Conservation (phyloP, 2,113 vertebrate species). For the Tetraodon nigroviridis region DNA sequence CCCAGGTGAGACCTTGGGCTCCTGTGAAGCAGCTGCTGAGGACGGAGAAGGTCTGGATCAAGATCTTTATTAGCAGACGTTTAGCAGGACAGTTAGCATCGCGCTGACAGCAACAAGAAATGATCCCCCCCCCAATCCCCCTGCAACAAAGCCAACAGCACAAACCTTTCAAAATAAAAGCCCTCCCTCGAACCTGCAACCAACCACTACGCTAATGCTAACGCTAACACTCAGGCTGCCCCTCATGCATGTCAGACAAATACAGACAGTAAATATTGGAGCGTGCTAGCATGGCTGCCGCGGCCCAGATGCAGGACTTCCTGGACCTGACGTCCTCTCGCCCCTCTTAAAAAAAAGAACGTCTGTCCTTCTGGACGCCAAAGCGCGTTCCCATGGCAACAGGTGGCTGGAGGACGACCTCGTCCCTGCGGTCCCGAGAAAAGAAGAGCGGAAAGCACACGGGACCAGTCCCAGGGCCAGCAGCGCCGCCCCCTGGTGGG, state of each 20-base stretch:
- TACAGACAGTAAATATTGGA: conserved; percentile 50
- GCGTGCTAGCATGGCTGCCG: conserved; percentile 40
- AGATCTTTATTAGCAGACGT: conserved; percentile 70
- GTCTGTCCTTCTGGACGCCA: conserved; percentile 21
- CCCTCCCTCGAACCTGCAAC: conserved; percentile 33
- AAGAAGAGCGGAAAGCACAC: no score
- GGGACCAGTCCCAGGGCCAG: no score
- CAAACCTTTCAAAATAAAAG: conserved; percentile 37
- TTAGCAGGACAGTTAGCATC: conserved; percentile 64
- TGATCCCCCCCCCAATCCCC: no score
- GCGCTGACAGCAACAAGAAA: conserved; percentile 51
- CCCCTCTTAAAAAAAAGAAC: conserved; percentile 72
- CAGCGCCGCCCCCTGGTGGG: neutral
- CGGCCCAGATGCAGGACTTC: conserved; percentile 23
- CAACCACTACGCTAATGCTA: conserved; percentile 16
- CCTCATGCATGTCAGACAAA: conserved; percentile 59
- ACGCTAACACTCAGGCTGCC: neutral
- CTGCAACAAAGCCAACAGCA: conserved; percentile 28
- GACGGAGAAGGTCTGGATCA: conserved; percentile 54
- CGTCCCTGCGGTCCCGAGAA: no score
- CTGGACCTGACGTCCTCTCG: conserved; percentile 27
- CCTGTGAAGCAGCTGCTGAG: no score
- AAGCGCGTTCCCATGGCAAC: conserved; percentile 17
- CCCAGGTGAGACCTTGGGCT: no score
- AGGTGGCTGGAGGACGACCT: conserved; percentile 32